Evolutionary conservation across 2,797 vertebrate species (phyloP), one percentile per base, ranked within the genome.

Genomic region (Muscicapa comitata): DNA sequence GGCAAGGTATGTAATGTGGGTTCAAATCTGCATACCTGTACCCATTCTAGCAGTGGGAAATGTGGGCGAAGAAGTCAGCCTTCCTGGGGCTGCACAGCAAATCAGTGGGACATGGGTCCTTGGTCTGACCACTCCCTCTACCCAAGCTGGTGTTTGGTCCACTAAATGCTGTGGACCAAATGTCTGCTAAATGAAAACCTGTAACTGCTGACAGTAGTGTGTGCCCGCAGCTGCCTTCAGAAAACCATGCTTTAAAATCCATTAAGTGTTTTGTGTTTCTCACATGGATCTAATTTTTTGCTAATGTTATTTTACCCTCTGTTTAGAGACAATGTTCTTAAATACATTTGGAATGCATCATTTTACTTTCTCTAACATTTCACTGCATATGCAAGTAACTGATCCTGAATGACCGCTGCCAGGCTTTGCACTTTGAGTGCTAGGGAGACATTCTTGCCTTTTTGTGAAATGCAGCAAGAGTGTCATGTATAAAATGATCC

Each of bases 291-390:
- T 93, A 93, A 83, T 83, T 96, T 97, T 84, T 96, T 88, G 50
- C 47, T 93, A 75, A 82, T 40, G 15, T 80, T 95, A 77, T 95
- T 95, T 95, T 96, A 82, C 72, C 77, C 74, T 71, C 58, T 94
- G 85, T 96, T 96, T 97, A 91, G 77, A 86, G 90, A 62, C 88
- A 87, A 31, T 82, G 82, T 94, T 81, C 47, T 86, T 89, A 95
- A 87, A 95, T 91, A 74, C 42, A 26, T 94, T 94, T 93, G 66
- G 78, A 86, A 95, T 83, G 74, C 74, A 76, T 91, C 4, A 25
- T 83, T 96, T 97, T 96, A 68, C 86, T 97, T 86, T 96, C 93
- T 96, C 73, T 95, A 88, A 80, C 61, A 70, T 79, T 59, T 80
- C 84, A 59, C 62, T 68, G 1, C 63, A 81, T 63, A 61, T 26